Evolutionary conservation across 2,113 vertebrate species (phyloP).

Genomic region (Dipodomys spectabilis): DNA sequence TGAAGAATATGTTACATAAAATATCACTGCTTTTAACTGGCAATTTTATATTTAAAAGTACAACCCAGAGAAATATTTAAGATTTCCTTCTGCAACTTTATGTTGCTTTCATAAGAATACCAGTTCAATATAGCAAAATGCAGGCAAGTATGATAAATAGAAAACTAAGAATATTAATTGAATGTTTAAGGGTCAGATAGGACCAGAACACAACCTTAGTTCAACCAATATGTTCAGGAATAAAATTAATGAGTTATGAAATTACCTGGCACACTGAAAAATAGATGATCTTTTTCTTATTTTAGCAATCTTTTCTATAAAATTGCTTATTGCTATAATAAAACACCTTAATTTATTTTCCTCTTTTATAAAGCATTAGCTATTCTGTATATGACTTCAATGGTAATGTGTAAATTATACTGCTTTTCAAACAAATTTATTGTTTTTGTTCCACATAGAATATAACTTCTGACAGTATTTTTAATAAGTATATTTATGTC

Average conservation of each 20-base stretch:
- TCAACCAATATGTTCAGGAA: constrained; percentile 51
- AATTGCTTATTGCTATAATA: constrained; percentile 58
- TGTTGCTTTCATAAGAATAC: constrained; percentile 36
- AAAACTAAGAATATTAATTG: constrained; percentile 60
- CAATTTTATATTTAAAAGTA: constrained; percentile 26
- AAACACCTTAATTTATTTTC: constrained; percentile 59
- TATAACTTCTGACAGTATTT: constrained; percentile 50
- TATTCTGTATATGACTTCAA: constrained; percentile 43
- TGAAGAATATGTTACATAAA: constrained; percentile 29
- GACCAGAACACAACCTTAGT: constrained; percentile 13
- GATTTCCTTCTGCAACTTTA: background rate
- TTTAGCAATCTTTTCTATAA: constrained; percentile 41
- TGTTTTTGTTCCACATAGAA: constrained; percentile 29
- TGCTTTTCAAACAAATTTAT: constrained; percentile 61
- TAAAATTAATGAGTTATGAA: constrained; percentile 70
- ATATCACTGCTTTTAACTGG: background rate
- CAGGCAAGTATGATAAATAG: constrained; percentile 34
- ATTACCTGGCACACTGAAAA: constrained; percentile 36
- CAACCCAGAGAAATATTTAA: constrained; percentile 35
- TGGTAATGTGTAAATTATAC: constrained; percentile 45
- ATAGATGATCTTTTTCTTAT: constrained; percentile 58
- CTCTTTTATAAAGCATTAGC: constrained; percentile 45
- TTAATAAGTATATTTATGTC: constrained; percentile 45
- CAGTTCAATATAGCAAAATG: background rate
- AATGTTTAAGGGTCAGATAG: constrained; percentile 58